Evolutionary conservation across 2,888 invertebrate species (phyloP), one percentile per base, ranked within the genome.

Genomic region (Stictocephala bisonia): DNA sequence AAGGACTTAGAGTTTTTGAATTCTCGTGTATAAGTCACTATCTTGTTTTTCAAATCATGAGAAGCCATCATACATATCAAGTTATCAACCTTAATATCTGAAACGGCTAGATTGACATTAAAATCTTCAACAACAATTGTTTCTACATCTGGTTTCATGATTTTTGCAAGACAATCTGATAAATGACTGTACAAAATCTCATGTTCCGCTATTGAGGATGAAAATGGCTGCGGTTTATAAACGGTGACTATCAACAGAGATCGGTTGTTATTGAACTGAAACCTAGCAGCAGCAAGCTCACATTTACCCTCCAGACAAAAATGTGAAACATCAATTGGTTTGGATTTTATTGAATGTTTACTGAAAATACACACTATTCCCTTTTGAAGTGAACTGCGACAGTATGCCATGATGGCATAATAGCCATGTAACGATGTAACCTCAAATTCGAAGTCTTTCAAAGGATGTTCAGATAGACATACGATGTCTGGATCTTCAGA

Each of bases 321-420:
- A 9, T 11, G 48, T 9, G 2, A 15, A 48, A 48, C 3, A 48
- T 48, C 48, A 22, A 48, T 4, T 18, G 22, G 20, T 22, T 18
- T 22, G 20, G 18, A n/a, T n/a, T 48, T 48, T 48, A 48, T 53
- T 26, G 53, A 26, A 53, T 9, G 24, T 53, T 26, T 53, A 13
- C 53, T 13, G 53, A 53, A 53, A 53, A 53, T 53, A 53, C 53
- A 22, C 1, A 53, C 26, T 20, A 24, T 27, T 3, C 53, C 53
- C 53, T 26, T 53, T 53, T 53, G 24, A 2, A 53, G 4, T 13
- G 53, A 18, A 13, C 13, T 53, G 24, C 26, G 53, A 53, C 53
- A 53, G 53, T 53, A 53, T 1, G 53, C 24, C 26, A 7, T 53
- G 53, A 53, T 26, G 3, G n/a, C 24, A 26, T 3, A 9, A 26